A percentile compares a stretch with the other conserved stretches of the same genome.
Evolutionary conservation across 2,113 vertebrate species (phyloP).

Genomic region (Zapornia atra): DNA sequence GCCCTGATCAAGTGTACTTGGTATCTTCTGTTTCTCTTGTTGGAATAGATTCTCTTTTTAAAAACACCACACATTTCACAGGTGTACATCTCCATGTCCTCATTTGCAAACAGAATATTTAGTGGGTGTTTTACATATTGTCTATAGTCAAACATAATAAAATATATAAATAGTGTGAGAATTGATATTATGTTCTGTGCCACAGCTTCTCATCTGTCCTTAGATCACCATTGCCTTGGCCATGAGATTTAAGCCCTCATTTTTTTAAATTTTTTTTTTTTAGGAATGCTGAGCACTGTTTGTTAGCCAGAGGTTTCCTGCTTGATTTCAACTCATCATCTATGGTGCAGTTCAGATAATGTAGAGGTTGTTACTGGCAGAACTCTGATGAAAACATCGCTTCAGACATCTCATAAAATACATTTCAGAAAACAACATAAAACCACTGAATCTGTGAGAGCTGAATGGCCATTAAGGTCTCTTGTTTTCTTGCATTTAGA

Average conservation of each 20-base stretch:
- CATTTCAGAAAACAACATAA: not conserved
- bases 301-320: not conserved
- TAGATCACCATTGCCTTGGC: not conserved
- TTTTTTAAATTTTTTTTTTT: not conserved
- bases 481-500: not conserved
- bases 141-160: not conserved
- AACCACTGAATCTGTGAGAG: not conserved
- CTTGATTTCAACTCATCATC: not conserved
- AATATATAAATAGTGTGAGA: not conserved
- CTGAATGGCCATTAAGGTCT: not conserved
- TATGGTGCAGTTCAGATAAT: not conserved
- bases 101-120: not conserved
- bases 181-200: not conserved
- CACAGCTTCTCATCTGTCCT: not conserved
- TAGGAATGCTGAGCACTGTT: not conserved
- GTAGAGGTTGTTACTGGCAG: not conserved
- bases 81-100: not conserved
- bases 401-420: not conserved
- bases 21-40: not conserved
- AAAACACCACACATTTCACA: not conserved
- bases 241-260: not conserved
- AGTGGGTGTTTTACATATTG: fast-evolving
- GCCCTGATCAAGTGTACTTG: not conserved
- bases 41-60: not conserved
- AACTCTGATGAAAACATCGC: not conserved